Evolutionary conservation across 2,113 vertebrate genomes (phyloP).

Genomic region (Entosphenus tridentatus): DNA sequence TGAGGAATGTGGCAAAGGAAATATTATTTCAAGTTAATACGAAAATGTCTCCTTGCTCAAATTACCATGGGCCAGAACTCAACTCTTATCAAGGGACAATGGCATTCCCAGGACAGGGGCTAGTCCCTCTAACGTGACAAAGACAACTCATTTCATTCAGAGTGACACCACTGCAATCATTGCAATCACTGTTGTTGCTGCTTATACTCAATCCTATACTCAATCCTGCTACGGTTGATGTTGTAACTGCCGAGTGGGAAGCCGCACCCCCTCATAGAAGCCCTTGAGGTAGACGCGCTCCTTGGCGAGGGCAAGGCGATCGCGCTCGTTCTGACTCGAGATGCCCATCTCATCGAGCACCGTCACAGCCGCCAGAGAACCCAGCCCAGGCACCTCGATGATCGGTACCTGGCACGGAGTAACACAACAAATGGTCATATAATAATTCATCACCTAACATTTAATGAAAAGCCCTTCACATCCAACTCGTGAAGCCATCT

Average conservation of each 20-base stretch:
- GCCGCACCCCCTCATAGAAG: slow-evolving; percentile 88
- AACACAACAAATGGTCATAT: background rate
- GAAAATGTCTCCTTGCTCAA: too few relatives aligned
- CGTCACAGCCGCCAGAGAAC: slow-evolving; percentile 51
- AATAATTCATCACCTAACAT: background rate
- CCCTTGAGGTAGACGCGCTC: slow-evolving; percentile 74
- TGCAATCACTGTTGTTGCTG: too few relatives aligned
- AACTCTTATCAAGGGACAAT: too few relatives aligned
- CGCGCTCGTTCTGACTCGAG: slow-evolving; percentile 87
- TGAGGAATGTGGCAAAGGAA: too few relatives aligned
- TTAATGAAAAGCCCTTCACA: background rate
- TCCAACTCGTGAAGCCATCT: background rate
- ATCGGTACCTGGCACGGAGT: slow-evolving; percentile 40
- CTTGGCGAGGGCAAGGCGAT: slow-evolving; percentile 79
- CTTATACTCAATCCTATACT: too few relatives aligned
- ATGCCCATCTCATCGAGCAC: slow-evolving; percentile 81
- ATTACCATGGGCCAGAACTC: too few relatives aligned
- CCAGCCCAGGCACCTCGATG: slow-evolving; percentile 71
- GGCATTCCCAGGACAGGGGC: too few relatives aligned
- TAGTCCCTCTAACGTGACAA: too few relatives aligned
- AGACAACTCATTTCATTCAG: too few relatives aligned
- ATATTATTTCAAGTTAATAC: too few relatives aligned
- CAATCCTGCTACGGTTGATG: too few relatives aligned
- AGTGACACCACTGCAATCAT: too few relatives aligned
- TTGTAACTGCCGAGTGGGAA: background rate